Base-by-base conservation (phyloP, 92 coral and sea anemone genomes). In the Scolanthus callimorphus region DNA sequence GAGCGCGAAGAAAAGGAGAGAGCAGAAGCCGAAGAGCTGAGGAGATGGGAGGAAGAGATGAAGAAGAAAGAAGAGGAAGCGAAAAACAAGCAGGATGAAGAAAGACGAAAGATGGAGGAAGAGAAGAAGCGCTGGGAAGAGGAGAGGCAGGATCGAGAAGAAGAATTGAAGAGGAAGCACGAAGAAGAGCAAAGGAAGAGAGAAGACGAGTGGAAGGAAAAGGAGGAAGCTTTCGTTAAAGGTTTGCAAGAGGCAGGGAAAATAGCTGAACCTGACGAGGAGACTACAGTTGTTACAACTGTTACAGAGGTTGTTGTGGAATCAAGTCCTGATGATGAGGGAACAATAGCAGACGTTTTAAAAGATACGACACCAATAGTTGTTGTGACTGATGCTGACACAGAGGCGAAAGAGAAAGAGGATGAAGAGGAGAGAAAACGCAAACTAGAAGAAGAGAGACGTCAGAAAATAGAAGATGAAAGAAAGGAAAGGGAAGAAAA, bases 41-140 rank as follows among this genome's bases (percentile, higher is more conserved):
- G 76, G 55, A 64, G 60, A 48, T 68, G 74, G 51, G 55, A 63
- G 63, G 73, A 85, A 49, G 78, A 79, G 57, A 57, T 63, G 57
- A 53, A 78, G 73, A 17, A 70, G 76, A 22, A 52, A 31, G 76
- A 64, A 9, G 81, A 78, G 34, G 81, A 77, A 43, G 31, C 51
- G 38, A 62, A 48, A 29, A 57, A 54, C 17, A 61, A 71, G 62
- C 57, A 65, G 2, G 80, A 77, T 37, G 85, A 74, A 51, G 84
- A 73, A 39, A 47, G 73, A 45, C 45, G 45, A 26, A 67, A 75
- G 22, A 51, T 60, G 59, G 77, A 88, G 62, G 81, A 78, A 43
- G 87, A 65, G 31, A 65, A 63, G 44, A 51, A 48, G 31, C 63
- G 49, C 25, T 69, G 81, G 84, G 77, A 85, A 29, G 91, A 79